phyloP scores from a whole-genome alignment of 1,140 invertebrate genomes.

The Drosophila kanapiae region DNA sequence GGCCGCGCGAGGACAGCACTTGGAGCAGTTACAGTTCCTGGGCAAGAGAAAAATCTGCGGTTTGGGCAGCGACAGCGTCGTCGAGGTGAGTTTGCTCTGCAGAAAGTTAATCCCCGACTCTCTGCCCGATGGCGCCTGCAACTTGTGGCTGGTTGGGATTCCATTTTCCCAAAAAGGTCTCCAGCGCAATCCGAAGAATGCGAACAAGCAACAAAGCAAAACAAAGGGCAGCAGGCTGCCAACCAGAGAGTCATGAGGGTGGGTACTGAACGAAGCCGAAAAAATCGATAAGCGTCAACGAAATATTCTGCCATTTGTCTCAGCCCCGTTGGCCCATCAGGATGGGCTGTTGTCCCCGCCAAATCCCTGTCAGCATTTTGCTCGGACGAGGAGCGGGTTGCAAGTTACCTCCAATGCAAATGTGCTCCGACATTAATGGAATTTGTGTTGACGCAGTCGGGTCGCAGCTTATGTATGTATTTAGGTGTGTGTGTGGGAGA shows the following conservation, averaged over 20 bases:
- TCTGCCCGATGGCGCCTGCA: neutral
- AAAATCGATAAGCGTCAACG: slow-evolving; percentile 69
- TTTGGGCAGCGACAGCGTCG: slow-evolving; percentile 72
- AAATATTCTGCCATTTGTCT: slow-evolving; percentile 48
- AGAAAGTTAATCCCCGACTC: neutral
- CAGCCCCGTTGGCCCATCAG: slow-evolving; percentile 3
- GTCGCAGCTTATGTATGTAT: neutral
- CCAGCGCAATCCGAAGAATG: slow-evolving; percentile 13
- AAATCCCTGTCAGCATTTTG: slow-evolving; percentile 9
- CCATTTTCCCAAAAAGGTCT: neutral
- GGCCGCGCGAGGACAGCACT: slow-evolving; percentile 50
- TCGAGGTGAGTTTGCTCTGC: slow-evolving; percentile 68
- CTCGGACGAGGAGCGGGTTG: neutral
- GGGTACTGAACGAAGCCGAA: slow-evolving; percentile 15
- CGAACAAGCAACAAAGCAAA: slow-evolving; percentile 37
- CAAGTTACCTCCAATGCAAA: slow-evolving; percentile 8
- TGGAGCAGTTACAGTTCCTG: slow-evolving; percentile 55
- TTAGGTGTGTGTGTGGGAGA: neutral
- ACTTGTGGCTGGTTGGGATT: slow-evolving; percentile 39
- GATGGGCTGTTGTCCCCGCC: neutral
- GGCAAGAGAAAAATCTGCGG: slow-evolving; percentile 70
- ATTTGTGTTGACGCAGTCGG: slow-evolving; percentile 25
- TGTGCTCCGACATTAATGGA: slow-evolving; percentile 27
- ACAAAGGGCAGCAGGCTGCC: slow-evolving; percentile 21
- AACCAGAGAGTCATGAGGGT: slow-evolving; percentile 9